Evolutionary conservation across 1,140 invertebrate species (phyloP).

Genomic region (Geopemphigus sp.): DNA sequence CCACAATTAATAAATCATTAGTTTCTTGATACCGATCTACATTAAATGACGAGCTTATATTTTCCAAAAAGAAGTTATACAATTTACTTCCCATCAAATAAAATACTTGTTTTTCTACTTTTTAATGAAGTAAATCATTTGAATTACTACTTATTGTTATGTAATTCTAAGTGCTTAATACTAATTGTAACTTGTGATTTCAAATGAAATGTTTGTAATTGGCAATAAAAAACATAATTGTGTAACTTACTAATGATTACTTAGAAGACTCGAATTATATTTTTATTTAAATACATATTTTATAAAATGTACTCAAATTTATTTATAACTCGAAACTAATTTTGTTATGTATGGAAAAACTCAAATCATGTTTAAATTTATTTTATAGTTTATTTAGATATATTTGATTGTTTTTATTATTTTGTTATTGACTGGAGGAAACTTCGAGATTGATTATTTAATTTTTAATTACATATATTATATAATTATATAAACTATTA

Average conservation of each 20-base stretch:
- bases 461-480: constrained; percentile 3
- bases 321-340: neutral
- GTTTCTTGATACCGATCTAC: neutral
- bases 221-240: neutral
- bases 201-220: constrained; percentile 4
- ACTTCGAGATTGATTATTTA: constrained; percentile 8
- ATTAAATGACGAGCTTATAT: constrained; percentile 10
- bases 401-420: constrained; percentile 20
- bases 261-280: constrained; percentile 27
- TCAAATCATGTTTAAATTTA: neutral
- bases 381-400: constrained; percentile 24
- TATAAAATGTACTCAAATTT: neutral
- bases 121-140: neutral
- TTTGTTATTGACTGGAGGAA: constrained; percentile 3
- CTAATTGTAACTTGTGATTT: constrained; percentile 31
- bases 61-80: neutral
- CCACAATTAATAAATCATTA: constrained; percentile 1
- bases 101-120: constrained; percentile 32
- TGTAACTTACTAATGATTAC: neutral
- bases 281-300: constrained; percentile 15
- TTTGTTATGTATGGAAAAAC: neutral
- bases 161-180: constrained; percentile 18
- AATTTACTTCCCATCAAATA: constrained; percentile 5
- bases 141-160: constrained; percentile 1
- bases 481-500: neutral